These are phyloP conservation scores for Podotricha telesiphe DNA, from an alignment of 2,888 invertebrate genomes.

Conservation along the genomic window DNA sequence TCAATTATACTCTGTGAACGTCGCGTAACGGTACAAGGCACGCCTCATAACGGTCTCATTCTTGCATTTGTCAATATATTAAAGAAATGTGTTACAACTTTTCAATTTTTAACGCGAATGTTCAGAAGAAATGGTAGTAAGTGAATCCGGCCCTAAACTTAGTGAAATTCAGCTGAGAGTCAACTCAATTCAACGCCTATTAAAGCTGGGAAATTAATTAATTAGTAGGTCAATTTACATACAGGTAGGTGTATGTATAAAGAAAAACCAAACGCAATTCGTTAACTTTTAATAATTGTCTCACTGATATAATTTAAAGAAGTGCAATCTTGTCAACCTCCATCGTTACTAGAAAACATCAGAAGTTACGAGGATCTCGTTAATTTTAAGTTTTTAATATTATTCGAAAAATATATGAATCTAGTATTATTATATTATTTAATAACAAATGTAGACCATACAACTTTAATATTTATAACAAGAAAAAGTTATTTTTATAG, in stretches of 20 bases:
- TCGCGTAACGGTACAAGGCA: constrained; percentile 65
- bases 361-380: background rate
- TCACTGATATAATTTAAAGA: background rate
- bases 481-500: too few species aligned
- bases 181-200: too few species aligned
- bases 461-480: too few species aligned
- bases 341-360: constrained; percentile 3
- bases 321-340: constrained; percentile 2
- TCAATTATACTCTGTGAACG: constrained; percentile 44
- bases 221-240: too few species aligned
- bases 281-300: background rate
- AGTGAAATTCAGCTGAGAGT: too few species aligned
- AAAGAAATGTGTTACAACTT: constrained; percentile 12
- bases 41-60: constrained; percentile 72
- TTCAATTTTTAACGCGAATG: background rate
- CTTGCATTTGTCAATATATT: constrained; percentile 63
- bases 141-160: too few species aligned
- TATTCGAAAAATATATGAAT: background rate
- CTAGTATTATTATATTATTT: too few species aligned
- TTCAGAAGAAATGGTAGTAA: too few species aligned
- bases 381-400: background rate
- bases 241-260: too few species aligned
- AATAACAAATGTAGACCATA: too few species aligned
- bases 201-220: too few species aligned
- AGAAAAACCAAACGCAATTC: background rate